A percentile compares a stretch with the other conserved stretches of the same genome.
Evolutionary conservation across 1,140 invertebrate species (phyloP).

Genomic region (Trichomalopsis sarcophagae): DNA sequence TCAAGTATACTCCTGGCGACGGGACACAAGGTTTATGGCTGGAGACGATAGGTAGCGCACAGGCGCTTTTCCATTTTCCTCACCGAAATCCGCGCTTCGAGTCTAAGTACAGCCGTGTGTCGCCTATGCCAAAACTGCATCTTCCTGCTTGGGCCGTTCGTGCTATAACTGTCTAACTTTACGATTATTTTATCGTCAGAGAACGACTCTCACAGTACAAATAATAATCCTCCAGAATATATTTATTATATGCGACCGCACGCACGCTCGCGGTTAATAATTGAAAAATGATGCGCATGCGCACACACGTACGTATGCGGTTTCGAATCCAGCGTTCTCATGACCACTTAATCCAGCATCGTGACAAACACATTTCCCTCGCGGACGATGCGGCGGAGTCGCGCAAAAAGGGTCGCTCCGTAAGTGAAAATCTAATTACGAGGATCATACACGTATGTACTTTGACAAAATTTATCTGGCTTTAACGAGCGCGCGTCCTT

Average conservation of each 20-base stretch:
- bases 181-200: too few relatives aligned
- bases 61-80: too few relatives aligned
- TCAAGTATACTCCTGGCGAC: too few relatives aligned
- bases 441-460: neutral
- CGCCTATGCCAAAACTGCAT: too few relatives aligned
- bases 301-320: neutral
- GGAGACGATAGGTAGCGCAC: too few relatives aligned
- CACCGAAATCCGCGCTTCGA: too few relatives aligned
- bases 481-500: neutral
- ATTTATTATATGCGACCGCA: neutral
- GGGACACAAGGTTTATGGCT: too few relatives aligned
- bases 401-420: neutral
- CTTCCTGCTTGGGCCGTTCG: too few relatives aligned
- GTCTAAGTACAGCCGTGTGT: too few relatives aligned
- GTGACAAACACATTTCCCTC: neutral
- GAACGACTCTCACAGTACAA: neutral
- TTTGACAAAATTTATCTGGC: slow-evolving; percentile 23
- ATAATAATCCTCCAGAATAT: neutral
- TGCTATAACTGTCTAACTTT: too few relatives aligned
- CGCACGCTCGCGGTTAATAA: neutral
- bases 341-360: neutral
- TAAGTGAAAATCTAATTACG: slow-evolving; percentile 4
- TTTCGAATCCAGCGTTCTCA: neutral
- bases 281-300: neutral
- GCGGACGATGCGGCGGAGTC: neutral